Evolutionary conservation across 2,113 vertebrate genomes (phyloP).

Genomic region (Brienomyrus brachyistius): DNA sequence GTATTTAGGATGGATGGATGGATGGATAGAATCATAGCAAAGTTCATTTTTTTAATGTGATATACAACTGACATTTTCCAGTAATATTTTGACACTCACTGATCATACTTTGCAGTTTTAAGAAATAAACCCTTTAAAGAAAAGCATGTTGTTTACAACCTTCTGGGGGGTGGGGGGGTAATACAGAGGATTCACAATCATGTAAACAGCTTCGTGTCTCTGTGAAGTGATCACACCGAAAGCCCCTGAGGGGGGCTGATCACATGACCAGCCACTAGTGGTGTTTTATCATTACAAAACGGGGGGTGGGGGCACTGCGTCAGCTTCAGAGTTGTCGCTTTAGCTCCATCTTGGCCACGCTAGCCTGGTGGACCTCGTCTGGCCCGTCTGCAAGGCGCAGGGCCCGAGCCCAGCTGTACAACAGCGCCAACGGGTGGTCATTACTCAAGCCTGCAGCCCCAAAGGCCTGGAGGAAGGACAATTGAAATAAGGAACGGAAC

Average conservation of each 20-base stretch:
- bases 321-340: conserved; percentile 17
- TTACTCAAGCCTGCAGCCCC: conserved; percentile 46
- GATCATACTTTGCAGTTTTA: background rate
- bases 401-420: conserved; percentile 39
- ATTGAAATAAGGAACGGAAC: background rate
- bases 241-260: background rate
- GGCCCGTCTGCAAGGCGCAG: conserved; percentile 45
- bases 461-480: conserved; percentile 44
- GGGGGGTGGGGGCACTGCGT: background rate
- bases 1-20: background rate
- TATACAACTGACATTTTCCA: background rate
- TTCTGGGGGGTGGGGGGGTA: too few species aligned
- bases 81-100: background rate
- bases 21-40: background rate
- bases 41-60: background rate
- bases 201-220: background rate
- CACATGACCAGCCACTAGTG: background rate
- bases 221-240: background rate
- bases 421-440: conserved; percentile 44
- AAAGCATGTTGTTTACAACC: background rate
- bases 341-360: conserved; percentile 45
- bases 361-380: conserved; percentile 27
- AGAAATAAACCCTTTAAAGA: background rate
- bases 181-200: background rate
- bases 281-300: background rate